Base-by-base conservation (phyloP, 2,888 invertebrate species). In the Rhagonycha lutea region DNA sequence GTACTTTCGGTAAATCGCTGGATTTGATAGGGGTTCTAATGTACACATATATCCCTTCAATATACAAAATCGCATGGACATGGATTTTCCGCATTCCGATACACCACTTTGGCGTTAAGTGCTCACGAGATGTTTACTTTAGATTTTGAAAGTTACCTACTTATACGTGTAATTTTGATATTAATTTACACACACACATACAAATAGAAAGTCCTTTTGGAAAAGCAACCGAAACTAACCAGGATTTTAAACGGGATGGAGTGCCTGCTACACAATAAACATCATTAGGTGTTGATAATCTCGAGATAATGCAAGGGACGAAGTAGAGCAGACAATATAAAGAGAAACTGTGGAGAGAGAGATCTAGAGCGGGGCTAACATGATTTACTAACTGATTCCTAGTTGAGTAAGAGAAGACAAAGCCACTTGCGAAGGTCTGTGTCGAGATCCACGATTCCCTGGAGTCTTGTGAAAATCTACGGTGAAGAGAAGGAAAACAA, bases 341-440 rank as follows among this genome's bases (percentile, higher is more conserved):
- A 80, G 79, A 80, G 81, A 80, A 78, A 77, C 63, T 18, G 69
- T 68, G 69, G 77, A 73, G 18, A 74, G 78, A 80, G 79, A 80
- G 80, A 79, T 80, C 79, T 81, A 80, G 81, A 79, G 80, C 79
- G 72, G 72, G 77, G 81, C 80, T 83, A 83, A 83, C 83, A 81
- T 82, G 83, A 83, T 83, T 83, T 83, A 83, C 82, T 83, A 82
- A 83, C 83, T 83, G 83, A 83, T 83, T 82, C 80, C 81, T 81
- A 82, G 80, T 82, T 78, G 82, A 81, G 80, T 78, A 79, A 76
- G 80, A 78, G 80, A 79, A 82, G 81, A 82, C 83, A 82, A 83
- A 83, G 82, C 80, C 83, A 80, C 81, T 81, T 80, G 79, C 75
- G 80, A 81, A 67, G 77, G 78, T 78, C 79, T 79, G 73, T 75